Percentiles rank a stretch among this genome's conserved stretches.
phyloP scores from a whole-genome alignment of 2,113 vertebrate genomes.

The Oncorhynchus nerka region DNA sequence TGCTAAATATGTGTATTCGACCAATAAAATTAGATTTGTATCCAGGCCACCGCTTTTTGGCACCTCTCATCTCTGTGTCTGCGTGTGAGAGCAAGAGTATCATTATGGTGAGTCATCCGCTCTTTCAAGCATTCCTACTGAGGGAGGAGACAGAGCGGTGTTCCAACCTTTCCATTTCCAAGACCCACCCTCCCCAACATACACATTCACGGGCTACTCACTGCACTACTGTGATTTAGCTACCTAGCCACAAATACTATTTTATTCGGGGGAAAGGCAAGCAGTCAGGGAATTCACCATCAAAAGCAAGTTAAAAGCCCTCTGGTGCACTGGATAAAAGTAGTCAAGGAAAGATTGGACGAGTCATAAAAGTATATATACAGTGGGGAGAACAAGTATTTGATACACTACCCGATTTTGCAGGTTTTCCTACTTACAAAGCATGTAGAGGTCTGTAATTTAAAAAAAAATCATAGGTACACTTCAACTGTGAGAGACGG shows the following conservation, averaged over 20 bases:
- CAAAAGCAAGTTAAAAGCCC: too few species aligned
- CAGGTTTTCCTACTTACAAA: too few species aligned
- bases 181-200: conserved; percentile 2
- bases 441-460: too few species aligned
- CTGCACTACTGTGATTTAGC: neutral
- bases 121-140: conserved; percentile 31
- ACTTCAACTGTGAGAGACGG: too few species aligned
- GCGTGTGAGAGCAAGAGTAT: neutral
- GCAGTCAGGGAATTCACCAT: too few species aligned
- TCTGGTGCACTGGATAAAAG: neutral
- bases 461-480: too few species aligned
- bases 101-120: neutral
- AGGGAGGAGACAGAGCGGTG: conserved; percentile 11
- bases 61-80: neutral
- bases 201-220: conserved; percentile 15
- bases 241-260: neutral
- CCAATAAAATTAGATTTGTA: neutral
- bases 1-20: too few species aligned
- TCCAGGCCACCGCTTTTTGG: neutral
- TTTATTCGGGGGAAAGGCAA: too few species aligned
- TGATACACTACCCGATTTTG: too few species aligned
- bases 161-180: neutral
- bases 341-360: neutral
- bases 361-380: neutral
- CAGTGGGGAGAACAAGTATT: too few species aligned